phyloP scores from a whole-genome alignment of 2,113 vertebrate genomes.

The Fukomys damarensis region DNA sequence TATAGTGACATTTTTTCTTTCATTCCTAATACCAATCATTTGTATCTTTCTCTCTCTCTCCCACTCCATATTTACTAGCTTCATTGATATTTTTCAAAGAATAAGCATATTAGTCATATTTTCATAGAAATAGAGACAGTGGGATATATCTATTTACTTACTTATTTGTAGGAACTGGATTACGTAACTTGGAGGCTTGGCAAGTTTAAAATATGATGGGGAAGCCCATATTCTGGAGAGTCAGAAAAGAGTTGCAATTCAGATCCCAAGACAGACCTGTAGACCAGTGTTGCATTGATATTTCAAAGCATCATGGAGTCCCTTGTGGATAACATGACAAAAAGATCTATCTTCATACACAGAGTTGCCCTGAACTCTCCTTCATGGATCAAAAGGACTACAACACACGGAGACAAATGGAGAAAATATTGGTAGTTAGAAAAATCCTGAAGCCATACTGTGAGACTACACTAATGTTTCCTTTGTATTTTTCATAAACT shows the following conservation, averaged over 20 bases:
- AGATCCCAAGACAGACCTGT: neutral
- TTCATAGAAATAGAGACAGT: neutral
- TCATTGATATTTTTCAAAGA: neutral
- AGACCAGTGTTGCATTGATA: neutral
- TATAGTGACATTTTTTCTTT: neutral
- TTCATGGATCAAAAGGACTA: neutral
- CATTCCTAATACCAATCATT: neutral
- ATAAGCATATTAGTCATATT: neutral
- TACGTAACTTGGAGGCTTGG: neutral
- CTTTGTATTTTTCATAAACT: neutral
- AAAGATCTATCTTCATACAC: neutral
- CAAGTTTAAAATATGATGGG: neutral
- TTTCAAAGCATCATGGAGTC: neutral
- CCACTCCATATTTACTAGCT: neutral
- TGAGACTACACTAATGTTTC: neutral
- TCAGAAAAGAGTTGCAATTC: neutral
- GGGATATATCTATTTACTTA: neutral
- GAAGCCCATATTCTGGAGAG: neutral
- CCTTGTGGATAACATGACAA: neutral
- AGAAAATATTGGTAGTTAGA: neutral
- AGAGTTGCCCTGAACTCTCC: neutral
- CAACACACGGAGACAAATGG: neutral
- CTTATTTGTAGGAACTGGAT: neutral
- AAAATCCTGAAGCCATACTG: neutral
- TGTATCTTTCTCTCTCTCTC: neutral